phyloP scores from a whole-genome alignment of 1,140 invertebrate species.

The Trachelipus rathkii region DNA sequence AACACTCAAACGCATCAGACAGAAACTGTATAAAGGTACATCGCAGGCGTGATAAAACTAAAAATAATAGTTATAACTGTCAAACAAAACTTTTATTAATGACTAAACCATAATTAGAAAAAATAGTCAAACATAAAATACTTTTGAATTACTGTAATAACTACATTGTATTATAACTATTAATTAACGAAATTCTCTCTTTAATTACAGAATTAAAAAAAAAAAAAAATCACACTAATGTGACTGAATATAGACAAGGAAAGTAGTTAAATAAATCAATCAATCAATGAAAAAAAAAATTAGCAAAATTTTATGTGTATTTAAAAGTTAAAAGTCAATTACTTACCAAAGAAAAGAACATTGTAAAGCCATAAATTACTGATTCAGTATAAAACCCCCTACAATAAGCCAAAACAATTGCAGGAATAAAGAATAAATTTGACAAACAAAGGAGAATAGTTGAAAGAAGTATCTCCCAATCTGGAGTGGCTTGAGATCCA shows the following conservation, averaged over 20 bases:
- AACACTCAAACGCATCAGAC: constrained; percentile 53
- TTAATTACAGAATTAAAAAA: too few relatives aligned
- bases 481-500: constrained; percentile 65
- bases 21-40: constrained; percentile 50
- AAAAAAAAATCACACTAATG: too few relatives aligned
- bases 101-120: too few relatives aligned
- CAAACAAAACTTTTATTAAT: background rate
- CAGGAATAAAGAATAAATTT: constrained; percentile 78
- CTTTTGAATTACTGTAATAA: too few relatives aligned
- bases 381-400: constrained; percentile 75
- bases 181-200: too few relatives aligned
- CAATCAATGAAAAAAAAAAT: too few relatives aligned
- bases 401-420: constrained; percentile 69
- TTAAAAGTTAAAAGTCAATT: background rate
- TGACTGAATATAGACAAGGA: too few relatives aligned
- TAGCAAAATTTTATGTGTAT: too few relatives aligned
- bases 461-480: constrained; percentile 62
- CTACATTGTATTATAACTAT: too few relatives aligned
- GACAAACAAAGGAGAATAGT: constrained; percentile 76
- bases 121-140: too few relatives aligned
- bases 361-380: constrained; percentile 74
- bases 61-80: constrained; percentile 12
- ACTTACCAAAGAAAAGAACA: constrained; percentile 74
- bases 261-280: too few relatives aligned
- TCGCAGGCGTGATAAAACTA: constrained; percentile 66